Base-by-base conservation (phyloP, 2,797 vertebrate species). In the Streptopelia turtur region DNA sequence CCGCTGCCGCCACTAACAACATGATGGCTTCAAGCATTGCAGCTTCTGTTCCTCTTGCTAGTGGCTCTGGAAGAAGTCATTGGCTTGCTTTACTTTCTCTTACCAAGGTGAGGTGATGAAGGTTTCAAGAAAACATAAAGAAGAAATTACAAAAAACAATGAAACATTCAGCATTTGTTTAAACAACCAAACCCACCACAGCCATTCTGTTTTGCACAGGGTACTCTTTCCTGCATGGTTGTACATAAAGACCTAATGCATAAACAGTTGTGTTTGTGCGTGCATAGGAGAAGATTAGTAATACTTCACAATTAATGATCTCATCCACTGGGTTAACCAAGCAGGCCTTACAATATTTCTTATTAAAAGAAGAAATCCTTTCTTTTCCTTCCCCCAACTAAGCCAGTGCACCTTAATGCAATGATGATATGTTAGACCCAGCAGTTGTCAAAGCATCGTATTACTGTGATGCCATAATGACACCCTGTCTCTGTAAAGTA, bases 351-450 rank as follows among this genome's bases (percentile, higher is more conserved):
- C 47, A 30, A 65, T 96, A 97, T 98, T 98, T 98, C 97, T 97
- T 98, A 98, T 98, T 98, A 98, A 98, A 97, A 97, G 95, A 93
- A 97, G 90, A 95, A 97, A 93, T 92, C 94, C 95, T 97, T 97
- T 97, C 95, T 97, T 95, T 96, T 97, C 95, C 95, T 98, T 98
- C 92, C 93, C 81, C 89, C 97, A 96, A 57, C 97, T 97, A 98
- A 98, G 97, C 98, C 97, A 94, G 98, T 97, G 98, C 98, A 98
- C 98, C 98, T 98, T 99, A 99, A 99, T 99, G 98, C 98, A 98
- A 98, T 99, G 99, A 99, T 99, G 99, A 98, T 98, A 99, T 98
- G 99, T 99, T 99, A 98, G 98, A 98, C 97, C 97, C 98, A 94
- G 98, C 98, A 98, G 98, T 98, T 99, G 99, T 99, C 99, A 98